phyloP scores from a whole-genome alignment of 1,140 invertebrate genomes.

The Cecropterus lyciades region DNA sequence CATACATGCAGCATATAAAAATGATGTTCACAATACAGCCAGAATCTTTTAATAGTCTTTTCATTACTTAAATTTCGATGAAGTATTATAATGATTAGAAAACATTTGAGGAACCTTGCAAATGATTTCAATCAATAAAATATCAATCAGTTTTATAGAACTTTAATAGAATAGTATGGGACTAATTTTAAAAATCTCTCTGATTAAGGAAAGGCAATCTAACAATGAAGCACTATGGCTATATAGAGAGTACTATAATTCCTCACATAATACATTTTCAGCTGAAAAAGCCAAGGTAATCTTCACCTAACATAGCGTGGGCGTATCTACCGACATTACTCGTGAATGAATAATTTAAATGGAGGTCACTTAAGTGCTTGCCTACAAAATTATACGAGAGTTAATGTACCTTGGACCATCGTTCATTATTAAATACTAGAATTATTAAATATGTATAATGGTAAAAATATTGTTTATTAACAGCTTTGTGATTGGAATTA shows the following conservation, averaged over 20 bases:
- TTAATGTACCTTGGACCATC: conserved; percentile 13
- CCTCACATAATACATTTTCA: conserved; percentile 24
- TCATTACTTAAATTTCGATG: too few species aligned
- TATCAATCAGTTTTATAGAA: too few species aligned
- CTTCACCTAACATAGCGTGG: conserved; percentile 24
- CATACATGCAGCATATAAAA: too few species aligned
- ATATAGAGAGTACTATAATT: neutral
- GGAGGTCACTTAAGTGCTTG: conserved; percentile 36
- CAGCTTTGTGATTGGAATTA: neutral
- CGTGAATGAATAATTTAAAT: conserved; percentile 41
- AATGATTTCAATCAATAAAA: too few species aligned
- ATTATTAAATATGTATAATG: neutral
- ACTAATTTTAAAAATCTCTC: too few species aligned
- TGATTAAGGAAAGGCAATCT: too few species aligned
- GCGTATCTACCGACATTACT: conserved; percentile 23
- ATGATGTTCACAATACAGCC: too few species aligned
- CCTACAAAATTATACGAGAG: conserved; percentile 29
- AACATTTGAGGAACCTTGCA: too few species aligned
- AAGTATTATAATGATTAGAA: too few species aligned
- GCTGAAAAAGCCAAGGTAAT: conserved; percentile 23
- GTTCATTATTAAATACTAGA: conserved; percentile 17
- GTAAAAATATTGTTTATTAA: neutral
- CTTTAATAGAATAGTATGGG: too few species aligned
- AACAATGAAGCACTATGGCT: too few species aligned
- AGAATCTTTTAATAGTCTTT: too few species aligned